Evolutionary conservation across 2,888 invertebrate genomes (phyloP), one percentile per base, ranked within the genome.

Genomic region (Pterobdella sp.): DNA sequence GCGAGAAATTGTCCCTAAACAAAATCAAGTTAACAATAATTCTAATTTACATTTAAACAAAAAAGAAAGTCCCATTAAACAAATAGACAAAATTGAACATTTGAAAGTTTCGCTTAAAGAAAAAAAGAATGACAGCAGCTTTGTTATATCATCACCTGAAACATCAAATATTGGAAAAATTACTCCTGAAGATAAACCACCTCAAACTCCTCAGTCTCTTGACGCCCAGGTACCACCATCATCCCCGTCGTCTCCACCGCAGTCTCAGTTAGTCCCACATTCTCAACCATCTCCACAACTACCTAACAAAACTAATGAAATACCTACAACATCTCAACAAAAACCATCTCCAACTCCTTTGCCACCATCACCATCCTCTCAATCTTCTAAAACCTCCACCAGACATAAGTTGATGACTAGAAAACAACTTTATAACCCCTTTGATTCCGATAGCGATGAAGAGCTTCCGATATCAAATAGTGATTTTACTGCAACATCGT

Each of bases 371-470:
- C 42, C 65, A 31, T 10, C 1, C 29, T 26, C 1, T n/a, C 22
- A 66, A 69, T 63, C 66, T 18, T 49, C 42, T 4, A 4, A 29
- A 10, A 65, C 32, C 32, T n/a, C 63, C 22, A 60, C 66, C 37
- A 60, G 72, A 63, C 65, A 68, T 3, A 22, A 31, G 29, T 74
- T 77, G 37, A 77, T 77, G 77, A 77, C 76, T 22, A 60, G 77
- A n/a, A 75, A 76, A 56, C 77, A 77, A 72, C 69, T 77, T 52
- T 72, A 76, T 10, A 93, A 94, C 85, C 93, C 93, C 0, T 92
- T 93, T 84, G 93, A 92, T 68, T 93, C 93, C 36, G 92, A 93
- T 80, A 92, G 92, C 31, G 91, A 91, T 74, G 86, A 85, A 66
- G 90, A 91, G 22, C 32, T 29, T 1, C 34, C 3, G 4, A 26